Base-by-base conservation (phyloP, 2,888 invertebrate genomes). In the Synergus itoensis region DNA sequence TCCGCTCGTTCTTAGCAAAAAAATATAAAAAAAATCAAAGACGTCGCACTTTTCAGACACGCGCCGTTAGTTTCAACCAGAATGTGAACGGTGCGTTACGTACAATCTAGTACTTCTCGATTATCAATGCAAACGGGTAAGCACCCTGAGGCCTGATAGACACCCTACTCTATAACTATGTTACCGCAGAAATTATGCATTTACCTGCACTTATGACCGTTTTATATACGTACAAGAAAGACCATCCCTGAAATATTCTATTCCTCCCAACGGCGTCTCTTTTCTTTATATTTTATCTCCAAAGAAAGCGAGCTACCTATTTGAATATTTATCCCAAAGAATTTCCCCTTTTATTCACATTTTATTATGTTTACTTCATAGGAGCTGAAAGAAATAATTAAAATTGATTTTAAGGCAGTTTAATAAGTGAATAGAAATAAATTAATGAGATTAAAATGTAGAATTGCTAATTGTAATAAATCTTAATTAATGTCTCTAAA, bases 21-120 rank as follows among this genome's bases (percentile, higher is more conserved):
- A 79, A 77, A 65, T 78, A n/a, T n/a, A 53, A 28, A 73, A 79
- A 77, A 83, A 83, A 78, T 82, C 80, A 67, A 73, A 76, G 79
- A 79, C 69, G 78, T 84, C 80, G 83, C 82, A 84, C 83, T 83
- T 84, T 84, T 81, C 81, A 85, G 84, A 85, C 83, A 83, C 83
- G 85, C 84, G 81, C 84, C 80, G 83, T 83, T 84, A 82, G 82
- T 81, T 82, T 81, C 78, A 82, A 82, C 81, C 83, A 83, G 84
- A 82, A 82, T 84, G 81, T 76, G 80, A 79, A 80, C 69, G 80
- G 79, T 67, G 80, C 82, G 81, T 82, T 82, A 76, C 80, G 77
- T 79, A 80, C 78, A 80, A 77, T 77, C 76, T 21, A 64, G 60
- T 77, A 73, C 73, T 36, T 73, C 36, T 73, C 45, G 36, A 73